These are phyloP conservation scores for Trachymyrmex septentrionalis DNA, from an alignment of 1,140 invertebrate species.

Conservation along the genomic window DNA sequence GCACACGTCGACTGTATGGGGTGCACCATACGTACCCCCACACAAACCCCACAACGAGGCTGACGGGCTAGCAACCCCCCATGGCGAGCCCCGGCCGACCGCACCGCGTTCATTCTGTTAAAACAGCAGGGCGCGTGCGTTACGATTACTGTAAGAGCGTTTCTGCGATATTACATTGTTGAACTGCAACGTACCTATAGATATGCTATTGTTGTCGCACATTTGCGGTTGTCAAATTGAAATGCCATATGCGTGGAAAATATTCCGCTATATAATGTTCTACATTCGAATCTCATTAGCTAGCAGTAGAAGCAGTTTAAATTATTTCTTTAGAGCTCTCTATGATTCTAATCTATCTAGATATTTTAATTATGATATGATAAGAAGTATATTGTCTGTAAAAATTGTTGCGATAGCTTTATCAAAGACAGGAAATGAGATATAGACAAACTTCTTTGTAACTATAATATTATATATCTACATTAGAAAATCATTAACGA, in stretches of 20 bases:
- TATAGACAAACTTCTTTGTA: neutral
- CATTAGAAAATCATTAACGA: neutral
- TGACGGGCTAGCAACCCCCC: slow-evolving; percentile 42
- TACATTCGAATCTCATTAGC: neutral
- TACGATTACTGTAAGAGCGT: slow-evolving; percentile 48
- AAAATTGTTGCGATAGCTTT: neutral
- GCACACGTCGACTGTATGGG: slow-evolving; percentile 15
- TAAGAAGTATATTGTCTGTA: neutral
- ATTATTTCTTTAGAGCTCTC: neutral
- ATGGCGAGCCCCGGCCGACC: slow-evolving; percentile 23
- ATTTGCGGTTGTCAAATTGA: neutral
- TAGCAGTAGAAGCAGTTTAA: neutral
- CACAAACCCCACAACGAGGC: slow-evolving; percentile 39
- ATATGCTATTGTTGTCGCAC: neutral
- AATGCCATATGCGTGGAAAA: neutral
- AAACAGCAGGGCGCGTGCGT: slow-evolving; percentile 58
- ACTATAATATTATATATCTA: neutral
- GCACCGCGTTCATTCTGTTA: slow-evolving; percentile 58
- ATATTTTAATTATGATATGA: neutral
- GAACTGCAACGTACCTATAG: neutral
- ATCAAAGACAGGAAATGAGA: neutral
- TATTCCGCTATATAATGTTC: neutral
- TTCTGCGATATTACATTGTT: slow-evolving; percentile 11
- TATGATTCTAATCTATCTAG: neutral
- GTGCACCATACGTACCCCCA: slow-evolving; percentile 5